These are phyloP conservation scores for Pterois miles DNA, from an alignment of 2,797 vertebrate genomes.

Conservation along the genomic window DNA sequence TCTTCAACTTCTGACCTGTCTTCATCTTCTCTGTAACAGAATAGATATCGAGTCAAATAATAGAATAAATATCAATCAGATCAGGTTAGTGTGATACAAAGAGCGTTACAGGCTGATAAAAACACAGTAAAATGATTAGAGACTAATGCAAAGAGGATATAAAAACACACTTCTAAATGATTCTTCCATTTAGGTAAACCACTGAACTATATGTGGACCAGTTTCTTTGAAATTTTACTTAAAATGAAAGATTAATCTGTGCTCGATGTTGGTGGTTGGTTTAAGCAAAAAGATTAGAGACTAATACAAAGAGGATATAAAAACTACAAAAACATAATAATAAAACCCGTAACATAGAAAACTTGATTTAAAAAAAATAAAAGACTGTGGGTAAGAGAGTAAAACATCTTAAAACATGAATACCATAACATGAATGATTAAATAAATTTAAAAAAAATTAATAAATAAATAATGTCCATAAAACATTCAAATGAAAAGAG, in stretches of 20 bases:
- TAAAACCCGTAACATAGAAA: not conserved
- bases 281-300: too few relatives aligned
- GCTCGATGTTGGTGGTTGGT: not conserved
- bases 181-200: not conserved
- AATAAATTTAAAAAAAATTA: too few relatives aligned
- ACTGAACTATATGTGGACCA: not conserved
- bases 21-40: constrained; percentile 57
- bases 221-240: too few relatives aligned
- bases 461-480: not conserved
- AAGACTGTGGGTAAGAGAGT: too few relatives aligned
- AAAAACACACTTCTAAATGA: not conserved
- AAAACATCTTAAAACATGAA: too few relatives aligned
- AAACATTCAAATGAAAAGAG: too few relatives aligned
- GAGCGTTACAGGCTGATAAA: not conserved
- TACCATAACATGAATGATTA: not conserved
- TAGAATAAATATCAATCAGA: not conserved
- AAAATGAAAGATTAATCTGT: not conserved
- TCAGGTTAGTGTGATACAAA: not conserved
- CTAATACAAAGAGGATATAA: not conserved
- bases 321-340: not conserved
- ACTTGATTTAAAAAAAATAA: too few relatives aligned
- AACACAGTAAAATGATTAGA: not conserved
- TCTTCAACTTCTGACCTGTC: constrained; percentile 46
- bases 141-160: not conserved
- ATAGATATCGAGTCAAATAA: not conserved